Evolutionary conservation across 2,113 vertebrate species (phyloP).

Genomic region (Pseudorectes ferrugineus): DNA sequence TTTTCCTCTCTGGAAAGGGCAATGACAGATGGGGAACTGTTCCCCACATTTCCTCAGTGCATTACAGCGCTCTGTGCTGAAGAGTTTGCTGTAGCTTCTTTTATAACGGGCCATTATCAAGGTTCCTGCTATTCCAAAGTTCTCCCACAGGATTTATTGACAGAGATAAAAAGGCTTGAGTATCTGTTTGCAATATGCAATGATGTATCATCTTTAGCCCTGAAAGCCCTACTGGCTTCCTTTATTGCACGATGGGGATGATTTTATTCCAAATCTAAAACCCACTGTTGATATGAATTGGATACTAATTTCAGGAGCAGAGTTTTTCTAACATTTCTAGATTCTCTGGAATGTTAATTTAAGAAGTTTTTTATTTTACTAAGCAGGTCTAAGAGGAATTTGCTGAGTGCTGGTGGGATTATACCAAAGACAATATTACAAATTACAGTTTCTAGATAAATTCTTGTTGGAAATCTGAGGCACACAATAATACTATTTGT

Average conservation of each 20-base stretch:
- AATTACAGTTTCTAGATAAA: background rate
- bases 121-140: background rate
- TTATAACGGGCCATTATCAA: background rate
- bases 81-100: background rate
- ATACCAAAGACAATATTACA: background rate
- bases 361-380: background rate
- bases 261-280: background rate
- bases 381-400: background rate
- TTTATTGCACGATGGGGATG: background rate
- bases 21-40: background rate
- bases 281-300: background rate
- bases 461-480: background rate
- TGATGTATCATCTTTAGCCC: background rate
- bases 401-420: background rate
- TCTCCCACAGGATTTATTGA: constrained; percentile 1
- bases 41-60: background rate
- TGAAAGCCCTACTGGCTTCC: background rate
- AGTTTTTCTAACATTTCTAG: background rate
- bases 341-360: background rate
- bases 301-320: background rate
- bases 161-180: background rate
- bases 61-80: background rate
- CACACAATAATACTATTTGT: background rate
- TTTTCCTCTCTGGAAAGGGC: background rate
- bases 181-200: background rate